Evolutionary conservation across 2,888 invertebrate genomes (phyloP).

Genomic region (Eustalomyia histrio): DNA sequence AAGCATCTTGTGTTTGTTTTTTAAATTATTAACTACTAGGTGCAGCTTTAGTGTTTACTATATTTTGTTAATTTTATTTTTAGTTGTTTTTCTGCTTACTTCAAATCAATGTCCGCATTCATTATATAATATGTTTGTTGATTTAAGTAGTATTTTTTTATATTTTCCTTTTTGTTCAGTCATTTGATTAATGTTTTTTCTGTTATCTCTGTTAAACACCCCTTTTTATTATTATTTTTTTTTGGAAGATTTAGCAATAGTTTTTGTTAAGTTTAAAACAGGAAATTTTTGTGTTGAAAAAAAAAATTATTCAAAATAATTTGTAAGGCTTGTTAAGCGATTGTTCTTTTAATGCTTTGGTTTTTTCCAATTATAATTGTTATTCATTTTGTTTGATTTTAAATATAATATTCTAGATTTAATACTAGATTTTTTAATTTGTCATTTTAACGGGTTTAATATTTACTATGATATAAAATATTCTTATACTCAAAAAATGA

Average conservation of each 20-base stretch:
- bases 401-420: too few relatives aligned
- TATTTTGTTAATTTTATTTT: background rate
- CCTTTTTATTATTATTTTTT: conserved; percentile 13
- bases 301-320: background rate
- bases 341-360: background rate
- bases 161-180: background rate
- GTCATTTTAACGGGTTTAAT: too few relatives aligned
- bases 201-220: conserved; percentile 16
- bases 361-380: background rate
- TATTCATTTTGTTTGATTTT: too few relatives aligned
- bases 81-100: conserved; percentile 16
- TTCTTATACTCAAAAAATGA: too few relatives aligned
- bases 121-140: conserved; percentile 24
- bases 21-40: background rate
- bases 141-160: conserved; percentile 1
- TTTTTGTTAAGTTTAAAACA: conserved; percentile 7
- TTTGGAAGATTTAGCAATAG: background rate
- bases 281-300: background rate
- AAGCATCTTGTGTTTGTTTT: background rate
- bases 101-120: conserved; percentile 56
- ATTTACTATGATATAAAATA: too few relatives aligned
- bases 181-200: conserved; percentile 33
- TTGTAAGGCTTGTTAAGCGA: background rate
- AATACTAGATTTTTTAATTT: too few relatives aligned
- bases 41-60: background rate